These are phyloP conservation scores for Nemapogon koenigi DNA, from an alignment of 2,888 invertebrate genomes.

Conservation along the genomic window DNA sequence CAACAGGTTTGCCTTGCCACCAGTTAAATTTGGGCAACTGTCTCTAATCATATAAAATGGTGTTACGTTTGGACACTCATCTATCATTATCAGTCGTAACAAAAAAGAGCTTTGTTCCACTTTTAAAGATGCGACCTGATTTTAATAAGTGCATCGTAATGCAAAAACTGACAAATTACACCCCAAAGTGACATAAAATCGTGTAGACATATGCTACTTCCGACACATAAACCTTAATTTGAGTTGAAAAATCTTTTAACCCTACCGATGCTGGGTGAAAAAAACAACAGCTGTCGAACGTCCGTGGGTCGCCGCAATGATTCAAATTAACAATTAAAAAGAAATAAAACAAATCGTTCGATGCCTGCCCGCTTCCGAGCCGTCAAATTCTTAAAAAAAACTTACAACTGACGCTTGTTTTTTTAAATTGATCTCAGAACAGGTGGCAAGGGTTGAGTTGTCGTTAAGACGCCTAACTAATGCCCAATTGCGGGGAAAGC, in stretches of 20 bases:
- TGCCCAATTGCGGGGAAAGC: slow-evolving; percentile 51
- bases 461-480: slow-evolving; percentile 37
- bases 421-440: slow-evolving; percentile 29
- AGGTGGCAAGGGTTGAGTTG: too few relatives aligned
- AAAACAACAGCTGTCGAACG: slow-evolving; percentile 21
- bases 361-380: slow-evolving; percentile 21
- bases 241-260: slow-evolving; percentile 48
- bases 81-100: too few relatives aligned
- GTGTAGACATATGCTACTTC: slow-evolving; percentile 54
- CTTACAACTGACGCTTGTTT: slow-evolving; percentile 45
- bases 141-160: too few relatives aligned
- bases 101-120: too few relatives aligned
- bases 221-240: slow-evolving; percentile 28
- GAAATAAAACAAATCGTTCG: slow-evolving; percentile 59
- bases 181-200: slow-evolving; percentile 6
- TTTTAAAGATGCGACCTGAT: too few relatives aligned
- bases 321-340: slow-evolving; percentile 57
- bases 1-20: too few relatives aligned
- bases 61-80: too few relatives aligned
- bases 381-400: slow-evolving; percentile 28
- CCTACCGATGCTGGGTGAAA: slow-evolving; percentile 17
- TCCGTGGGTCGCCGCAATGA: slow-evolving; percentile 26
- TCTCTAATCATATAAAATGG: too few relatives aligned
- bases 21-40: too few relatives aligned
- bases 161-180: slow-evolving; percentile 3